A percentile compares a stretch with the other conserved stretches of the same genome.
phyloP scores from a whole-genome alignment of 2,797 vertebrate genomes.

The Lerista edwardsae region DNA sequence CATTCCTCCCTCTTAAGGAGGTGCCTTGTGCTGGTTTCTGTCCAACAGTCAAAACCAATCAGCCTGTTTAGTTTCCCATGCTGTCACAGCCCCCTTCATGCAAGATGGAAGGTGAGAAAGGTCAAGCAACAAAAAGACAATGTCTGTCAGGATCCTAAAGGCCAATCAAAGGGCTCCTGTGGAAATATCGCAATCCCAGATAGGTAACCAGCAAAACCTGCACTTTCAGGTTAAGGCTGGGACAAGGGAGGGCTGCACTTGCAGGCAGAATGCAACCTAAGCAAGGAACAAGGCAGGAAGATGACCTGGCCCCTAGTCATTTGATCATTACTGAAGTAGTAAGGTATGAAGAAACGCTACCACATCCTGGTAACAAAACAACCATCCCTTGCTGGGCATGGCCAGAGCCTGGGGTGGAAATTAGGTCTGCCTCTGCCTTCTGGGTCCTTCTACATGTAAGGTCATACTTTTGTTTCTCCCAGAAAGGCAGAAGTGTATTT shows the following conservation, averaged over 20 bases:
- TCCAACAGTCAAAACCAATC: background rate
- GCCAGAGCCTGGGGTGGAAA: background rate
- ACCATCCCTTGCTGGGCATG: background rate
- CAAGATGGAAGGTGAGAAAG: background rate
- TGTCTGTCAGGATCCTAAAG: background rate
- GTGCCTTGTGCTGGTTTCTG: too few species aligned
- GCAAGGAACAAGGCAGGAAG: background rate
- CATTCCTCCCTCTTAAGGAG: background rate
- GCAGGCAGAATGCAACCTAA: background rate
- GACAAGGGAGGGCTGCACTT: background rate
- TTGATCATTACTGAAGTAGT: background rate
- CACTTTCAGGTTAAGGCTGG: background rate
- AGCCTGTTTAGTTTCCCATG: background rate
- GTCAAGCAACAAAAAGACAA: background rate
- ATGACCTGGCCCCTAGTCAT: background rate
- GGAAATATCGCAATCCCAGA: background rate
- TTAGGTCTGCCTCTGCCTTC: background rate
- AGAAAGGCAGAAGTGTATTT: background rate
- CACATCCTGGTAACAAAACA: background rate
- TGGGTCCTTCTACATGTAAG: background rate
- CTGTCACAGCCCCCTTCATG: background rate
- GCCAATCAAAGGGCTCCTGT: background rate
- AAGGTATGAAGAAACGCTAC: background rate
- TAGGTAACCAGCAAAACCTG: background rate
- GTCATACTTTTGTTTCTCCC: background rate